Evolutionary conservation across 2,797 vertebrate genomes (phyloP).

Genomic region (Spondyliosoma cantharus): DNA sequence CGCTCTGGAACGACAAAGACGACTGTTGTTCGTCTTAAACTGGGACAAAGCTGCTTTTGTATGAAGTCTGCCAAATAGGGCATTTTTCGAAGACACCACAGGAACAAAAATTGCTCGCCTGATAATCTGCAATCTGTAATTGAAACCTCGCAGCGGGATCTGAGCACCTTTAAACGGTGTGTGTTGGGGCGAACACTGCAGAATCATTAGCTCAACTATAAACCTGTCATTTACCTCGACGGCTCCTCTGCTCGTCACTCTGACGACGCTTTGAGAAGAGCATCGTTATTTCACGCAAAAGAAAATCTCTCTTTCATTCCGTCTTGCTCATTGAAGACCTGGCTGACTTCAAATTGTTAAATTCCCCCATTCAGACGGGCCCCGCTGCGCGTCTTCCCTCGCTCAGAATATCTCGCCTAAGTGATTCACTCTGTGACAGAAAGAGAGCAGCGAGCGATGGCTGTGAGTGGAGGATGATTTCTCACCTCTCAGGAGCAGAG

Average conservation of each 20-base stretch:
- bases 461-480: conserved; percentile 47
- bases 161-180: not conserved
- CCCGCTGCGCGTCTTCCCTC: conserved; percentile 36
- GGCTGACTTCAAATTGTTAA: conserved; percentile 45
- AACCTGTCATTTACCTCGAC: conserved; percentile 7
- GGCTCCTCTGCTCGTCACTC: conserved; percentile 15
- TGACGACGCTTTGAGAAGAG: conserved; percentile 37
- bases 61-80: not conserved
- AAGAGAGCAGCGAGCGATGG: conserved; percentile 48
- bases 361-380: conserved; percentile 39
- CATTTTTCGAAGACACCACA: conserved; percentile 8
- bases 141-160: conserved; percentile 28
- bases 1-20: conserved; percentile 18
- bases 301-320: conserved; percentile 30
- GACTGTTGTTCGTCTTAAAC: conserved; percentile 13
- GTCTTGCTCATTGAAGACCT: conserved; percentile 36
- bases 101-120: conserved; percentile 3
- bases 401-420: conserved; percentile 67
- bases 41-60: conserved; percentile 50
- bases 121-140: conserved; percentile 32
- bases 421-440: conserved; percentile 64
- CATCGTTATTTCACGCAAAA: conserved; percentile 49
- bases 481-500: conserved; percentile 63
- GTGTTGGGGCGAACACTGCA: not conserved
- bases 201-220: conserved; percentile 27